Base-by-base conservation (phyloP, 2,113 vertebrate genomes). In the Agelaius phoeniceus region DNA sequence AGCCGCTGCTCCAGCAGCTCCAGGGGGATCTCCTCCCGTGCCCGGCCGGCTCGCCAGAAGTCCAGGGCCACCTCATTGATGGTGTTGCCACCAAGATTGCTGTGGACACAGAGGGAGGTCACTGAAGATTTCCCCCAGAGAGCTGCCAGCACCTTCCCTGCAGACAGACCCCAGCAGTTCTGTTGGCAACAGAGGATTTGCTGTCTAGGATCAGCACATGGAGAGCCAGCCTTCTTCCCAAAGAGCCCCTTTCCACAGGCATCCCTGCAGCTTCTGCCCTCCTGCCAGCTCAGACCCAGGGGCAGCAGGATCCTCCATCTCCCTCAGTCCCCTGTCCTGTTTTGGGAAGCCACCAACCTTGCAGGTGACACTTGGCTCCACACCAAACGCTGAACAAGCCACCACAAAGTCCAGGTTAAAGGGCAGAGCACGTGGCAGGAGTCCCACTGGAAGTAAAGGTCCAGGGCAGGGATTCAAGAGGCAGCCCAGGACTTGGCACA, bases 21-120 rank as follows among this genome's bases (percentile, higher is more conserved):
- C 98, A 98, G 91, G 2, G 98, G 98, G 13, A 99, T 99, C 84
- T 99, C 99, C 93, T 99, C 99, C 78, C 99, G 98, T 7, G 98
- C 97, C 92, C 97, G 95, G 37, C 99, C 99, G 0, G 98, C 98
- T 86, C 98, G 98, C 97, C 99, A 99, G 97, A 99, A 99, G 48
- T 98, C 98, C 94, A 99, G 93, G 7, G 99, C 98, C 1, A 98
- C 98, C 35, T 99, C 98, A 21, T 98, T 99, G 97, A 99, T 99
- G 43, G 96, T 87, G 37, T 95, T 98, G 77, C 99, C 98, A 2
- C 99, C 99, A 0, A 99, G 98, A 71, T 99, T 99, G 98, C 99
- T 99, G 96, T 4, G 73, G 93, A 83, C 49, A 87, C 33, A 39
- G 55, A 87, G 24, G 24, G 26, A 69, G 52, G 41, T 65, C 27